Evolutionary conservation across 2,888 invertebrate species (phyloP), one percentile per base, ranked within the genome.

Genomic region (Fabriciana adippe): DNA sequence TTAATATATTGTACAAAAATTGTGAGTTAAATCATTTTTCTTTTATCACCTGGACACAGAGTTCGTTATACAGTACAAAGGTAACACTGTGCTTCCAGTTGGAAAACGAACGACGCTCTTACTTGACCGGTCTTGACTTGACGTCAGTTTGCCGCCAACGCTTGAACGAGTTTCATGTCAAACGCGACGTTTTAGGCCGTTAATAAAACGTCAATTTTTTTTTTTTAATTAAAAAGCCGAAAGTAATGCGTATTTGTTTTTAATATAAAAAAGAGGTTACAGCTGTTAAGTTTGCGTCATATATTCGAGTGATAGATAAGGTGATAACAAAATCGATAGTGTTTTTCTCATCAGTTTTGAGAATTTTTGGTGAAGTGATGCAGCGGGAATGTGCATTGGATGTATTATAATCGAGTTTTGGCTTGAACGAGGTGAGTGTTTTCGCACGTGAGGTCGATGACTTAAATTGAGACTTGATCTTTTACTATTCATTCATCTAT

Each of bases 401-500:
- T 85, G 80, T 81, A 72, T 71, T 75, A 75, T 84, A 87, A 87
- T 86, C 84, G 80, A 81, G 81, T 87, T 88, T 88, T 78, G 79
- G 78, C 76, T 75, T 85, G 83, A 88, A 75, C 77, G 76, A 87
- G 91, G 92, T 90, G 81, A 88, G 90, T 85, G 66, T 80, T 79
- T 80, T 81, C 73, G 76, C 75, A 71, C 77, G 74, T 76, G 68
- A 69, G 86, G 83, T 83, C 86, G 72, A 78, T 86, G 86, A 82
- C 86, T 41, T 41, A 41, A 41, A 18, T 61, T 48, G n/a, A 26
- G 48, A 35, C 55, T 48, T 41, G 35, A 64, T 56, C 11, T 64
- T 64, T 56, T 56, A 56, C n/a, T 62, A 26, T 61, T 51, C 31
- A 60, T 50, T 60, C 61, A 61, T 59, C 59, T 59, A 26, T 61